phyloP scores from a whole-genome alignment of 2,888 invertebrate genomes.

The Lasioglossum oenotherae region DNA sequence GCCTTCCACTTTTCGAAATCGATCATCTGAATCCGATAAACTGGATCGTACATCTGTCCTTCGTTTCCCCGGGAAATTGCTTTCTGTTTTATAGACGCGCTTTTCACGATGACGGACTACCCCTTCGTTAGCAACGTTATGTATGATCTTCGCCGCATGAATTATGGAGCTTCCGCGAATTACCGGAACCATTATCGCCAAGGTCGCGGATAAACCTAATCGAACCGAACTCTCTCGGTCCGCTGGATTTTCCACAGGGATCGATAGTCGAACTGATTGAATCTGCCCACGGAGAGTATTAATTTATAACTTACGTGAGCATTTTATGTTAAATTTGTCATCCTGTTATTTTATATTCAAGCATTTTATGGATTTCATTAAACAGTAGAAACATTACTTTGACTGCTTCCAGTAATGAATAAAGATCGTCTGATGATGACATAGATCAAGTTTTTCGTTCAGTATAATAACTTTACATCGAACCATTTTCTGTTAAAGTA shows the following conservation, averaged over 20 bases:
- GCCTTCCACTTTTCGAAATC: neutral
- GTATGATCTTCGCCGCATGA: conserved; percentile 56
- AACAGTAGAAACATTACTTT: no score
- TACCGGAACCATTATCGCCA: conserved; percentile 60
- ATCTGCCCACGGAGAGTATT: neutral
- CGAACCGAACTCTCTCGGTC: conserved; percentile 44
- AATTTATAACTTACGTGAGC: no score
- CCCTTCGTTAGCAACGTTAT: conserved; percentile 51
- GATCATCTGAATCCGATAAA: no score
- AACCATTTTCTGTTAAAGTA: no score
- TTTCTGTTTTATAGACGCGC: neutral
- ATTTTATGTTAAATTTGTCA: no score
- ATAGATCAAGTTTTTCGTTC: no score
- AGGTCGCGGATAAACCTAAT: conserved; percentile 57
- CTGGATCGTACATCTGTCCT: no score
- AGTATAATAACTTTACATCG: no score
- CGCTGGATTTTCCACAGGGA: neutral
- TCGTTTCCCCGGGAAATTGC: neutral
- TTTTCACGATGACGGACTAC: conserved; percentile 33
- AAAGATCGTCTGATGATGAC: no score
- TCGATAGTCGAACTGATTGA: neutral
- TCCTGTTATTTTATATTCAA: no score
- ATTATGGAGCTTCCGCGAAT: conserved; percentile 67
- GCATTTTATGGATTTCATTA: no score
- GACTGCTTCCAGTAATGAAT: no score